These are phyloP conservation scores for Troides aeacus DNA, from an alignment of 2,888 invertebrate species.

Conservation along the genomic window DNA sequence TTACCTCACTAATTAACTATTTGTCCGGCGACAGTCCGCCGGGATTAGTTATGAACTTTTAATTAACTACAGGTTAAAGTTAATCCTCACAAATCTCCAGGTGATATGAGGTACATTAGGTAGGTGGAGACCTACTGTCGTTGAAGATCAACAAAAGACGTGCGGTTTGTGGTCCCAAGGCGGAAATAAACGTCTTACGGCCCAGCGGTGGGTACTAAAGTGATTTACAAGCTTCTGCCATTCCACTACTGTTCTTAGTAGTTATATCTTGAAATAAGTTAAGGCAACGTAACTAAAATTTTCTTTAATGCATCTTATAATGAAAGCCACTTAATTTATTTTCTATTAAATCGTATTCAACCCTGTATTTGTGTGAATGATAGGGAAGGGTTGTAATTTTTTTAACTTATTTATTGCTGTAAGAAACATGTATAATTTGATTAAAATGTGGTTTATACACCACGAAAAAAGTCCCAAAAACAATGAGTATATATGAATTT, in stretches of 20 bases:
- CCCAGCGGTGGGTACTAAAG: neutral
- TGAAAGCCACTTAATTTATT: no score
- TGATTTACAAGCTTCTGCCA: neutral
- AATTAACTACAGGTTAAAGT: slow-evolving; percentile 5
- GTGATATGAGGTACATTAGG: neutral
- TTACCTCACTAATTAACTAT: slow-evolving; percentile 10
- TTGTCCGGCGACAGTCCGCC: neutral
- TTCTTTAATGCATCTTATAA: no score
- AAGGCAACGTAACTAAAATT: neutral
- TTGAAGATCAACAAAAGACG: neutral
- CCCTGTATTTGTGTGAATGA: no score
- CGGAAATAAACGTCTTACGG: neutral
- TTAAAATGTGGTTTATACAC: no score
- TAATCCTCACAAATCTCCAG: neutral
- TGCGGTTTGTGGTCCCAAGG: neutral
- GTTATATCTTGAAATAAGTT: neutral
- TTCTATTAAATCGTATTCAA: no score
- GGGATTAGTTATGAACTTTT: slow-evolving; percentile 3
- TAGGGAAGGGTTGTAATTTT: no score
- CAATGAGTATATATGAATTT: no score
- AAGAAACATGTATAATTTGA: no score
- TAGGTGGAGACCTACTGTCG: neutral
- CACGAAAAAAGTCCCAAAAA: no score
- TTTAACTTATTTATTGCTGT: no score
- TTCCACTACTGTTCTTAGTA: neutral